Conservation (phyloP, 1,140 invertebrate species). For the Calycopis cecrops region DNA sequence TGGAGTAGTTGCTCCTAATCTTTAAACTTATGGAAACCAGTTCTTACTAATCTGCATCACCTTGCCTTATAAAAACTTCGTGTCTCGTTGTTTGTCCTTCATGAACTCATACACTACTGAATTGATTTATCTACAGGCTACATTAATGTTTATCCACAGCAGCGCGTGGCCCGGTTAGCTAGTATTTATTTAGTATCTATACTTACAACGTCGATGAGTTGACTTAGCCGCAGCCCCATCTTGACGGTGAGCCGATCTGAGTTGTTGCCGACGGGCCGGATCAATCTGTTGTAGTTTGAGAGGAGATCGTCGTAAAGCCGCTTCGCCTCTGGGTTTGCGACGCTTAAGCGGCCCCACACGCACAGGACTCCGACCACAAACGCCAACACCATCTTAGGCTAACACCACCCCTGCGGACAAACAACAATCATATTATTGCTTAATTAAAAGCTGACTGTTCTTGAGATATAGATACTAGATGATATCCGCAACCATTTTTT, state of each 20-base stretch:
- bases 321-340: slow-evolving; percentile 93
- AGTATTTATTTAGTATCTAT: slow-evolving; percentile 19
- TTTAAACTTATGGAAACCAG: no score
- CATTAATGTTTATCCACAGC: no score
- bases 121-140: no score
- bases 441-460: no score
- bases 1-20: no score
- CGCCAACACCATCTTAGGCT: slow-evolving; percentile 86
- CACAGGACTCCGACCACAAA: slow-evolving; percentile 83
- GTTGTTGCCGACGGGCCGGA: slow-evolving; percentile 97
- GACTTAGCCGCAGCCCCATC: slow-evolving; percentile 95
- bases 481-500: no score
- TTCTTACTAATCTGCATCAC: no score
- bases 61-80: no score
- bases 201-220: slow-evolving; percentile 99
- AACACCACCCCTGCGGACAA: slow-evolving; percentile 83
- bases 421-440: background rate
- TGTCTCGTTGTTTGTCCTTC: no score
- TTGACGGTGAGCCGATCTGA: slow-evolving; percentile 96
- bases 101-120: no score
- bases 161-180: no score
- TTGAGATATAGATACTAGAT: no score
- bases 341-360: slow-evolving; percentile 79
- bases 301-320: slow-evolving; percentile 95
- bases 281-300: slow-evolving; percentile 98